Percentiles rank a stretch among this genome's conserved stretches.
phyloP scores from a whole-genome alignment of 2,888 invertebrate species.

The Euspilapteryx auroguttella region DNA sequence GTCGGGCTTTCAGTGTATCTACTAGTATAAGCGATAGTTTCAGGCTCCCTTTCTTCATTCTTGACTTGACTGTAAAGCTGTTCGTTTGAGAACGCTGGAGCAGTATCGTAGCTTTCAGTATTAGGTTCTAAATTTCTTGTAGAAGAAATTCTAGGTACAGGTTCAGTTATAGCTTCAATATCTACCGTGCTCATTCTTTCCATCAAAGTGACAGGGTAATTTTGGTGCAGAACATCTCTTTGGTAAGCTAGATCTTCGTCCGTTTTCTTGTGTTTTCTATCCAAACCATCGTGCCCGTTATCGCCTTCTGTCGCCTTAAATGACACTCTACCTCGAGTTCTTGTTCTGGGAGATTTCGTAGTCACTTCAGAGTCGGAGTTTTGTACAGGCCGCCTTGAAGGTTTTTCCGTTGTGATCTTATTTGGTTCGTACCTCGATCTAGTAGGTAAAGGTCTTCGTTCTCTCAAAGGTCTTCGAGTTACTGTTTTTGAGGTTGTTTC shows the following conservation, averaged over 20 bases:
- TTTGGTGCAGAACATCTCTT: conserved; percentile 65
- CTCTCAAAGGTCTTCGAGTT: conserved; percentile 53
- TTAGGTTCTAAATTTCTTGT: conserved; percentile 18
- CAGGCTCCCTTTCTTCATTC: conserved; percentile 19
- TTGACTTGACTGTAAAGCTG: conserved; percentile 15
- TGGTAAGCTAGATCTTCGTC: conserved; percentile 60
- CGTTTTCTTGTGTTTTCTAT: conserved; percentile 19
- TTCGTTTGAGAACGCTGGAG: conserved; percentile 45
- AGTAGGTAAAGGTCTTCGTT: conserved; percentile 44
- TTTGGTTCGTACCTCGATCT: conserved; percentile 38
- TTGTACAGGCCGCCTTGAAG: conserved; percentile 22
- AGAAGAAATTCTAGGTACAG: conserved; percentile 19
- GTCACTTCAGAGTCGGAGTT: conserved; percentile 31
- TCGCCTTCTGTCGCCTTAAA: conserved; percentile 45
- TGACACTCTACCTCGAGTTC: conserved; percentile 55
- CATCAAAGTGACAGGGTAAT: conserved; percentile 62
- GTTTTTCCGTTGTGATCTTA: conserved; percentile 35
- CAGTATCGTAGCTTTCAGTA: conserved; percentile 29
- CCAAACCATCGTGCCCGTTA: conserved; percentile 26
- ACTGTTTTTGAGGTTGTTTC: conserved; percentile 34
- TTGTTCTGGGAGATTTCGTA: conserved; percentile 28
- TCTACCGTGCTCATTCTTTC: conserved; percentile 48
- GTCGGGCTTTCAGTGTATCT: conserved; percentile 23
- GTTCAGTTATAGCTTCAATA: conserved; percentile 47
- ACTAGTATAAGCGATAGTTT: no score